Conservation (phyloP, 2,113 vertebrate genomes). For the Litocranius walleri region DNA sequence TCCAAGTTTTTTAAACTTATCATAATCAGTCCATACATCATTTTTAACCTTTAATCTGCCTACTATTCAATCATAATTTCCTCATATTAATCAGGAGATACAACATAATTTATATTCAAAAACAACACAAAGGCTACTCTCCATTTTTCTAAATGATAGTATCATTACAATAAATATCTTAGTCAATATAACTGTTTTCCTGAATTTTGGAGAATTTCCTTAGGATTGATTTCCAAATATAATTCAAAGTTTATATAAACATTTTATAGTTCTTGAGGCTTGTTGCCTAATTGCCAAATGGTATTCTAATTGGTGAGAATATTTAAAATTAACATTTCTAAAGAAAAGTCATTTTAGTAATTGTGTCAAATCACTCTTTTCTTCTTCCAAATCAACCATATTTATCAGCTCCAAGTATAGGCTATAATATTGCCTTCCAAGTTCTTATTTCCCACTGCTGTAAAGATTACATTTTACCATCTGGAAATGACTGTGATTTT, state of each 20-base stretch:
- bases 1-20: not conserved
- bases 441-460: not conserved
- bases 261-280: not conserved
- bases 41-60: not conserved
- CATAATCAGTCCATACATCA: not conserved
- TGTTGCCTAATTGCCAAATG: not conserved
- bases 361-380: constrained; percentile 22
- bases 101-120: constrained; percentile 16
- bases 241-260: not conserved
- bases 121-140: not conserved
- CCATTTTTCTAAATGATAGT: constrained; percentile 4
- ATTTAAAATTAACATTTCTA: constrained; percentile 34
- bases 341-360: not conserved
- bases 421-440: not conserved
- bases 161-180: not conserved
- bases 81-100: not conserved
- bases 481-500: constrained; percentile 4
- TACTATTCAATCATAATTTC: not conserved
- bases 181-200: not conserved
- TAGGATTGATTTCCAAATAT: constrained; percentile 10
- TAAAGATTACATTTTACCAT: constrained; percentile 15
- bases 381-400: constrained; percentile 13
- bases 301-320: constrained; percentile 10
- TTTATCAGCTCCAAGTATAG: not conserved
- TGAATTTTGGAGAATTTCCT: constrained; percentile 33